Base-by-base conservation (phyloP, 2,888 invertebrate genomes). In the Hedya salicella region DNA sequence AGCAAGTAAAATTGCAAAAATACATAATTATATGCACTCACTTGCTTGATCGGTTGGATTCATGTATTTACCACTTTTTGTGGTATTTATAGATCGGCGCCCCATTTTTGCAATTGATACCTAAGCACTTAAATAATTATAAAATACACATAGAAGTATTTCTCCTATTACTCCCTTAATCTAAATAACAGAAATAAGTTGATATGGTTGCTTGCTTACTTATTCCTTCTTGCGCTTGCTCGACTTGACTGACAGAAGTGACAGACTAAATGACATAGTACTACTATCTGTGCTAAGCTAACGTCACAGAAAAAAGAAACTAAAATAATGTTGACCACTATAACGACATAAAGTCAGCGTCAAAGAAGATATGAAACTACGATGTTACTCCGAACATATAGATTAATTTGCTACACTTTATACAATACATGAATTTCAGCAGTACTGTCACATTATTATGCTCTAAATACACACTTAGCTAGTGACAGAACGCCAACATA, bases 11-110 rank as follows among this genome's bases (percentile, higher is more conserved):
- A 44, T 14, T 30, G 3, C 17, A 8, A 30, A 3, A 46, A 32
- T 32, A 17, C n/a, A 46, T 16, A 11, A 56, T 19, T 61, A 36
- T 36, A 66, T 56, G 14, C 79, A 96, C 98, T 96, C 95, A 98
- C 99, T 94, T 68, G 98, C 98, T 95, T 99, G 99, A 89, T 99
- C 99, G 4, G 99, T 99, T 44, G 99, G 99, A 91, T 99, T 99
- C 99, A 99, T 99, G 81, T 98, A 99, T 95, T 99, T 99, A 87
- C 99, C 99, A 97, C 98, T 98, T 94, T 99, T 99, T 62, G 99
- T 99, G 96, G 98, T 98, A 93, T 98, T 98, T 78, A 98, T 98
- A 48, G 98, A 98, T 75, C 99, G 94, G 64, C 98, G 95, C 65
- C 99, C 99, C 99, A 99, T 99, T 75, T 93, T 95, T 44, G 3